phyloP scores from a whole-genome alignment of 2,113 vertebrate species.

The Callipepla squamata region DNA sequence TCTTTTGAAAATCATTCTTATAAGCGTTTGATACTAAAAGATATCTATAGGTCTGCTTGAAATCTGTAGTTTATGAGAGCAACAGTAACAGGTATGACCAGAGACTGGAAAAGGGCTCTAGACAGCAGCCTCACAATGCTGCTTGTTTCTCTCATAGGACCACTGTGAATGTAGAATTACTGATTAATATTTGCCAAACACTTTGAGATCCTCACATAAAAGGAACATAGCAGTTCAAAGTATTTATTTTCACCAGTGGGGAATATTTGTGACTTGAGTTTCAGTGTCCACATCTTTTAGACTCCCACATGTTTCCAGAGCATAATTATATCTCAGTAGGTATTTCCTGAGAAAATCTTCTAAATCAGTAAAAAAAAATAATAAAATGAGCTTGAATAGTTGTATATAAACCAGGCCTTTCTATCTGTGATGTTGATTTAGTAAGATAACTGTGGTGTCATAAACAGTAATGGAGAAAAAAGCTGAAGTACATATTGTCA shows the following conservation, averaged over 20 bases:
- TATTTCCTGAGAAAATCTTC: constrained; percentile 35
- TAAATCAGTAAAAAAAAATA: not conserved
- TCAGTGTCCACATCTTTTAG: not conserved
- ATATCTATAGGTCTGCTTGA: not conserved
- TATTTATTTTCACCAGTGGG: not conserved
- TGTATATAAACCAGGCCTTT: not conserved
- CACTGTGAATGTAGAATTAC: not conserved
- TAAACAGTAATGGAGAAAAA: not conserved
- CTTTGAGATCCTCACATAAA: constrained; percentile 4
- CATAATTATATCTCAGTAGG: not conserved
- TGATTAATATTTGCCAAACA: not conserved
- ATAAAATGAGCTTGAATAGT: not conserved
- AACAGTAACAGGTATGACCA: not conserved
- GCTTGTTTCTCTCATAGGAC: not conserved
- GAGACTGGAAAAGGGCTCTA: not conserved
- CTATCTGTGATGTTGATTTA: not conserved
- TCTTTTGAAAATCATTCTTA: not conserved
- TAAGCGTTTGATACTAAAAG: not conserved
- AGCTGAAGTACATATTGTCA: not conserved
- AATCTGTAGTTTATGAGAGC: not conserved
- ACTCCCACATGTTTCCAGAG: not conserved
- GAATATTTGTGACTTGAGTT: constrained; percentile 18
- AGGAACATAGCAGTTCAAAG: not conserved
- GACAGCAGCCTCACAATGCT: not conserved
- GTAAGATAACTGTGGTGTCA: not conserved